Percentiles rank a stretch among this genome's conserved stretches.
Evolutionary conservation across 2,113 vertebrate genomes (phyloP).

Genomic region (Brachyistius frenatus): DNA sequence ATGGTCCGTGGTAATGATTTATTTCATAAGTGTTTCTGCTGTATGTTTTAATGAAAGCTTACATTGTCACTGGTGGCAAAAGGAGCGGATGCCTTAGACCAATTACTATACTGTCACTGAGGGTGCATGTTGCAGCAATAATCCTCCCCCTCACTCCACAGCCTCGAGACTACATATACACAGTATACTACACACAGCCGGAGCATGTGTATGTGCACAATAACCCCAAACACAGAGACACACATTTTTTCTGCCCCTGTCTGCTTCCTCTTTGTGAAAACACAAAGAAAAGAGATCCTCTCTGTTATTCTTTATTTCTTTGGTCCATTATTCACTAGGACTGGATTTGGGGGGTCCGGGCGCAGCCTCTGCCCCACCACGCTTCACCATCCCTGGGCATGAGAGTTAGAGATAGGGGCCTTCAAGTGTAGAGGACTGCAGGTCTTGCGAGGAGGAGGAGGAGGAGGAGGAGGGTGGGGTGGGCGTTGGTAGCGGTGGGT

Average conservation of each 20-base stretch:
- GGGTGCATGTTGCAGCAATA: constrained; percentile 49
- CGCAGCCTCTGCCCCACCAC: constrained; percentile 56
- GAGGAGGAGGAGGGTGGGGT: neutral
- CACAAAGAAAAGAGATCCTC: constrained; percentile 51
- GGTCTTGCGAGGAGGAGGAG: constrained; percentile 13
- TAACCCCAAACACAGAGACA: constrained; percentile 17
- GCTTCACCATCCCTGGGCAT: constrained; percentile 41
- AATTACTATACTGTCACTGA: constrained; percentile 83
- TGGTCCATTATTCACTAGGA: constrained; percentile 28
- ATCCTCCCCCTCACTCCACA: constrained; percentile 36
- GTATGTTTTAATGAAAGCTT: constrained; percentile 91
- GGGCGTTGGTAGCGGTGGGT: no score
- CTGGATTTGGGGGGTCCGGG: constrained; percentile 34
- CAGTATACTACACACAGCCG: neutral
- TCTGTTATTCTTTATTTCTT: constrained; percentile 63
- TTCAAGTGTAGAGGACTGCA: constrained; percentile 38
- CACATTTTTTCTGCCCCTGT: constrained; percentile 13
- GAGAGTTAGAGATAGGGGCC: constrained; percentile 39
- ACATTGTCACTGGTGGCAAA: constrained; percentile 87
- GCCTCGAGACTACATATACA: constrained; percentile 24
- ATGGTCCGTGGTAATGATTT: constrained; percentile 96
- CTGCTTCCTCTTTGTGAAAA: constrained; percentile 34
- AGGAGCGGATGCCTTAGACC: constrained; percentile 82
- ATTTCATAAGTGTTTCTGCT: constrained; percentile 96
- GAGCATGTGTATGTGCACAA: constrained; percentile 24